These are phyloP conservation scores for Campylomormyrus tamandua DNA, from an alignment of 2,113 vertebrate species.

Conservation along the genomic window DNA sequence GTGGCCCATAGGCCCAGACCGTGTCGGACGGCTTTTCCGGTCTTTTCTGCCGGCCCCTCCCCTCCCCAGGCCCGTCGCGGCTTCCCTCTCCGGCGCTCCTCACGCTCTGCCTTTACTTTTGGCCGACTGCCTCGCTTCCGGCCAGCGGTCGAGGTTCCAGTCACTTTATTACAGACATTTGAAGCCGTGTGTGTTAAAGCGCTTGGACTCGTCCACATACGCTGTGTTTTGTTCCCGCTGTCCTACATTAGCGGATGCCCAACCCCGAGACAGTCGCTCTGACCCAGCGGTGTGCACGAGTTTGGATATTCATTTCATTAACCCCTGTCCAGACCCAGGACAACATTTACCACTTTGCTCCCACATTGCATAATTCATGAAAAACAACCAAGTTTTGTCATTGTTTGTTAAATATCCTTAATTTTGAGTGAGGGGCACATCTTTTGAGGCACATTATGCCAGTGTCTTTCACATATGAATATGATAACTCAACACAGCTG, in stretches of 20 bases:
- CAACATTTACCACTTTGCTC: neutral
- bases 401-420: neutral
- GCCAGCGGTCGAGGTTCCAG: neutral
- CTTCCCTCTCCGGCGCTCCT: conserved; percentile 11
- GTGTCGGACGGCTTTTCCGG: conserved; percentile 7
- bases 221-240: neutral
- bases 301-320: neutral
- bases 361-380: neutral
- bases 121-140: neutral
- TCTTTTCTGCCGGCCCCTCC: neutral
- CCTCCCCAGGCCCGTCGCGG: neutral
- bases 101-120: neutral
- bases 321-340: neutral
- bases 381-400: neutral
- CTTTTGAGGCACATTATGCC: neutral
- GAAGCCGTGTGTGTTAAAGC: neutral
- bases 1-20: neutral
- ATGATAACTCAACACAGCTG: neutral
- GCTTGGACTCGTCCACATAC: neutral
- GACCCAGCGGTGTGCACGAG: neutral
- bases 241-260: neutral
- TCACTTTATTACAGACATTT: neutral
- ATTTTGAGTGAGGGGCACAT: neutral
- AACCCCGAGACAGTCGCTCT: neutral
- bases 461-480: neutral